Conservation (phyloP, 2,113 vertebrate genomes). For the Bufo bufo region DNA sequence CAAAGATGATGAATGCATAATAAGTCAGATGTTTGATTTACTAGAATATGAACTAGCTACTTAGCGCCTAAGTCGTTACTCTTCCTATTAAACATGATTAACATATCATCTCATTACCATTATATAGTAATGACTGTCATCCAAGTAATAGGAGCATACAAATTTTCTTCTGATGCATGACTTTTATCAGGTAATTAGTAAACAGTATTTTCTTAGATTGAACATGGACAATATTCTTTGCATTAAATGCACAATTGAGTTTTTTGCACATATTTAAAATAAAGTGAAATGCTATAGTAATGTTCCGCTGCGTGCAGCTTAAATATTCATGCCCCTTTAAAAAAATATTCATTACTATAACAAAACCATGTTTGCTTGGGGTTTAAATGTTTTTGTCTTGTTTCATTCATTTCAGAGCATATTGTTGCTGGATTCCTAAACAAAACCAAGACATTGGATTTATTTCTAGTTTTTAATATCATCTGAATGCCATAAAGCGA, state of each 20-base stretch:
- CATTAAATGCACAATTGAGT: neutral
- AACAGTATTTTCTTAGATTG: conserved; percentile 12
- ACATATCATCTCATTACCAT: conserved; percentile 49
- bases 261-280: conserved; percentile 17
- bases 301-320: neutral
- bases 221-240: conserved; percentile 1
- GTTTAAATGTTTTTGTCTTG: neutral
- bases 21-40: conserved; percentile 47
- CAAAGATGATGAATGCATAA: conserved; percentile 20
- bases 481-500: neutral
- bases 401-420: neutral
- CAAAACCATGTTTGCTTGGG: neutral
- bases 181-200: conserved; percentile 31
- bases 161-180: conserved; percentile 12
- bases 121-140: conserved; percentile 41
- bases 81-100: conserved; percentile 44
- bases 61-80: conserved; percentile 38
- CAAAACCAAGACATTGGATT: neutral
- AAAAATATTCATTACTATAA: conserved; percentile 4
- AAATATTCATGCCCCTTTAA: conserved; percentile 13
- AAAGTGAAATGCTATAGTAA: neutral
- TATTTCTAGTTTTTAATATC: neutral
- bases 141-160: neutral
- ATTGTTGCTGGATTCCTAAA: neutral
- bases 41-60: conserved; percentile 37